Conservation (phyloP, 1,140 invertebrate genomes). For the Odontomachus brunneus region DNA sequence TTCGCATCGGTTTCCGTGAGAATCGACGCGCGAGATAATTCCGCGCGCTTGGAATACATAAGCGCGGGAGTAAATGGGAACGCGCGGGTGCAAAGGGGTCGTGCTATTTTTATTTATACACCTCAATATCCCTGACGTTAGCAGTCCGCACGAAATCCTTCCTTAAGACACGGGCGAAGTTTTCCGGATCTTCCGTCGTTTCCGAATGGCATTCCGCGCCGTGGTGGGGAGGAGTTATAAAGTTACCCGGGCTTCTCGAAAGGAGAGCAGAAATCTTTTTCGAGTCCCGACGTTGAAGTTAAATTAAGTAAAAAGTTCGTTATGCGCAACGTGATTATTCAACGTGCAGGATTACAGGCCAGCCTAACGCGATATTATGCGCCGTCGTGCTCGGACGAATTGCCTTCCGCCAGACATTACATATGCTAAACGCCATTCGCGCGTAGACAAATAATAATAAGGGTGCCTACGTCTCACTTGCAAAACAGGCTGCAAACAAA, state of each 20-base stretch:
- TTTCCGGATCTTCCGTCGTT: constrained; percentile 28
- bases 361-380: too few species aligned
- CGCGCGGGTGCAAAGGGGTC: too few species aligned
- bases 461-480: too few species aligned
- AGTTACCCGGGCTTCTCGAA: constrained; percentile 11
- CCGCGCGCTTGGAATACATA: background rate
- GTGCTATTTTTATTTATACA: constrained; percentile 26
- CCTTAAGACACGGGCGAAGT: constrained; percentile 31
- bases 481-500: too few species aligned
- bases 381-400: too few species aligned
- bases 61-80: background rate
- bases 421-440: constrained; percentile 12
- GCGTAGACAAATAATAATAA: too few species aligned
- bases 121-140: constrained; percentile 33
- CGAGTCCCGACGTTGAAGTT: constrained; percentile 26
- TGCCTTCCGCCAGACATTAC: background rate
- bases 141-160: constrained; percentile 29
- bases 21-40: background rate
- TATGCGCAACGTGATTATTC: constrained; percentile 29
- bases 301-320: constrained; percentile 47
- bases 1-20: too few species aligned
- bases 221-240: constrained; percentile 39
- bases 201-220: constrained; percentile 35
- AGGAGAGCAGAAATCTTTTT: constrained; percentile 19
- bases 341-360: background rate